A percentile compares a stretch with the other conserved stretches of the same genome.
Evolutionary conservation across 1,140 invertebrate genomes (phyloP).

Genomic region (Sinella curviseta): DNA sequence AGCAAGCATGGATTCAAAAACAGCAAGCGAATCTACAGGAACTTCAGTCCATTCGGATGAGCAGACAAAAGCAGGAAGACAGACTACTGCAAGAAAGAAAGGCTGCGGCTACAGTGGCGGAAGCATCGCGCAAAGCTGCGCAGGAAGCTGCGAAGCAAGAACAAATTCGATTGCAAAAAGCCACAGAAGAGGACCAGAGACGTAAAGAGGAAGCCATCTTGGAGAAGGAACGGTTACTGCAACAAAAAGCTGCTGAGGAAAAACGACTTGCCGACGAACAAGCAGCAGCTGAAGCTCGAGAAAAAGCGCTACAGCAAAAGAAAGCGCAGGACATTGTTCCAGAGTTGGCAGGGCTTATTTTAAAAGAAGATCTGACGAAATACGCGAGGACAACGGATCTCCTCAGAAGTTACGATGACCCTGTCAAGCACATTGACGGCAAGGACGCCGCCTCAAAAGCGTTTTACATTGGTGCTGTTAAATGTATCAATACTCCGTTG

Average conservation of each 20-base stretch:
- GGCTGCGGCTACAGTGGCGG: neutral
- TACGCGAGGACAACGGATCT: constrained; percentile 37
- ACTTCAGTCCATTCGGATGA: neutral
- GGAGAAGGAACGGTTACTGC: neutral
- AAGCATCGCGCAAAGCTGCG: neutral
- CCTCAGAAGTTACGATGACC: constrained; percentile 28
- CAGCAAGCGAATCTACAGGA: neutral
- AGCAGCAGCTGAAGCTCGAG: neutral
- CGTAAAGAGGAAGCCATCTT: neutral
- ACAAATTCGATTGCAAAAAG: constrained; percentile 2
- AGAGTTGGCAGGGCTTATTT: constrained; percentile 36
- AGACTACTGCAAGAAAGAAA: neutral
- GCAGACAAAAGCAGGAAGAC: neutral
- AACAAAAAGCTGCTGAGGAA: neutral
- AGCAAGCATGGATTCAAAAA: neutral
- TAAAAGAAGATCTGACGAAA: constrained; percentile 33
- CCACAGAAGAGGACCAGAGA: constrained; percentile 8
- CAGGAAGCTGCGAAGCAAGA: constrained; percentile 6
- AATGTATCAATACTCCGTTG: constrained; percentile 44
- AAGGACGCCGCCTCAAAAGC: constrained; percentile 30
- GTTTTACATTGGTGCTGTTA: constrained; percentile 41
- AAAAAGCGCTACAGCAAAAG: constrained; percentile 10
- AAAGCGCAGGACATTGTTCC: constrained; percentile 23
- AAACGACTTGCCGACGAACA: constrained; percentile 20
- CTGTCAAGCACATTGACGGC: constrained; percentile 27